phyloP scores from a whole-genome alignment of 30 jellyfish, hydroid and myxozoan species.

The Mastigias papua region DNA sequence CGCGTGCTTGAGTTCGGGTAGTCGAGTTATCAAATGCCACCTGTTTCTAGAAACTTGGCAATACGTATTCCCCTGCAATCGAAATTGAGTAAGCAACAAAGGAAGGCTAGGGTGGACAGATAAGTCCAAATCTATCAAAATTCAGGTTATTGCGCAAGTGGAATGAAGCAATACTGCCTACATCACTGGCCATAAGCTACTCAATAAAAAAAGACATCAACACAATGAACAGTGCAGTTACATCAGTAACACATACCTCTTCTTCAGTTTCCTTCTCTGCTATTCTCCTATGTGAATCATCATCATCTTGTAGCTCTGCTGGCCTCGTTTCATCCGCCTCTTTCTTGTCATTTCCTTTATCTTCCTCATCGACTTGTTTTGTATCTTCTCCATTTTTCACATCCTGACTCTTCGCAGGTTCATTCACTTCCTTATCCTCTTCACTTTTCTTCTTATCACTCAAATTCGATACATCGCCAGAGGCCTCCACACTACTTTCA shows the following conservation, averaged over 20 bases:
- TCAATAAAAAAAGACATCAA: too few relatives aligned
- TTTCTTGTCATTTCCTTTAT: background rate
- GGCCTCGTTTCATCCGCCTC: constrained; percentile 14
- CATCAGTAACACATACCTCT: background rate
- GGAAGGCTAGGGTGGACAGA: too few relatives aligned
- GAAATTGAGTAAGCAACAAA: too few relatives aligned
- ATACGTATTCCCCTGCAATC: too few relatives aligned
- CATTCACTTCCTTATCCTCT: background rate
- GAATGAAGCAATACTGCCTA: too few relatives aligned
- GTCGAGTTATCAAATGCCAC: too few relatives aligned
- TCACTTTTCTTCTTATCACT: background rate
- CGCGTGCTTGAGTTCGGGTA: too few relatives aligned
- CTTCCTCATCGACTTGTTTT: background rate
- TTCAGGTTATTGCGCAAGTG: too few relatives aligned
- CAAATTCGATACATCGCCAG: too few relatives aligned
- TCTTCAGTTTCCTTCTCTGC: background rate
- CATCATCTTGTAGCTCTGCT: background rate
- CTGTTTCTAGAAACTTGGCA: too few relatives aligned
- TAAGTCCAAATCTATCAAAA: too few relatives aligned
- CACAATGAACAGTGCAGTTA: background rate
- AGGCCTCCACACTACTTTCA: background rate
- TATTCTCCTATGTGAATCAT: background rate
- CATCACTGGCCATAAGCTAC: too few relatives aligned
- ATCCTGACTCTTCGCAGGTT: background rate
- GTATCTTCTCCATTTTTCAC: background rate